These are phyloP conservation scores for Mesoligia furuncula DNA, from an alignment of 2,888 invertebrate species.

Conservation along the genomic window DNA sequence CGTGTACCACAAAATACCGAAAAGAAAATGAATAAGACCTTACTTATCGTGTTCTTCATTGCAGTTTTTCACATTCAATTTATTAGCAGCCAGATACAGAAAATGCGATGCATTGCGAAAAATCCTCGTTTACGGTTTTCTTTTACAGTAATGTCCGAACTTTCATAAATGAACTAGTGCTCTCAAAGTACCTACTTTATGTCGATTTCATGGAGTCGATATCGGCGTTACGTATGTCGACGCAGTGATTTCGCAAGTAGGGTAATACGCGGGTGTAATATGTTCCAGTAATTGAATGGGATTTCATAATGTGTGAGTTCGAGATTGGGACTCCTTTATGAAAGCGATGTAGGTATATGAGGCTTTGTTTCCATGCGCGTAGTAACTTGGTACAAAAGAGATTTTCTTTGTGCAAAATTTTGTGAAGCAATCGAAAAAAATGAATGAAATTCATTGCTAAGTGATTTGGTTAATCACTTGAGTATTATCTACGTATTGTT, in stretches of 20 bases:
- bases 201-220: slow-evolving; percentile 50
- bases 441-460: slow-evolving; percentile 2
- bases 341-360: slow-evolving; percentile 22
- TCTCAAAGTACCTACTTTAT: slow-evolving; percentile 53
- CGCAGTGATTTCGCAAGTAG: slow-evolving; percentile 54
- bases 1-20: not conserved
- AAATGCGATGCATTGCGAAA: slow-evolving; percentile 37
- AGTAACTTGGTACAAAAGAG: slow-evolving; percentile 27
- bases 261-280: slow-evolving; percentile 58
- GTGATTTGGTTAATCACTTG: slow-evolving; percentile 13
- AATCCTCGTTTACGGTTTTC: slow-evolving; percentile 10
- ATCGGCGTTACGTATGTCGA: slow-evolving; percentile 54
- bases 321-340: slow-evolving; percentile 39
- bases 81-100: slow-evolving; percentile 21
- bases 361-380: slow-evolving; percentile 37
- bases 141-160: slow-evolving; percentile 28
- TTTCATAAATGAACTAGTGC: slow-evolving; percentile 57
- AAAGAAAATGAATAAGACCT: slow-evolving; percentile 5
- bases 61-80: slow-evolving; percentile 7
- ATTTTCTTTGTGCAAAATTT: not conserved
- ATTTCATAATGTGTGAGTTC: slow-evolving; percentile 60
- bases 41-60: slow-evolving; percentile 18
- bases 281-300: slow-evolving; percentile 61
- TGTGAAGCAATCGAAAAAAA: not conserved
- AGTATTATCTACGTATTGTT: not conserved